Base-by-base conservation (phyloP, 1,140 invertebrate genomes). In the Triops cancriformis region DNA sequence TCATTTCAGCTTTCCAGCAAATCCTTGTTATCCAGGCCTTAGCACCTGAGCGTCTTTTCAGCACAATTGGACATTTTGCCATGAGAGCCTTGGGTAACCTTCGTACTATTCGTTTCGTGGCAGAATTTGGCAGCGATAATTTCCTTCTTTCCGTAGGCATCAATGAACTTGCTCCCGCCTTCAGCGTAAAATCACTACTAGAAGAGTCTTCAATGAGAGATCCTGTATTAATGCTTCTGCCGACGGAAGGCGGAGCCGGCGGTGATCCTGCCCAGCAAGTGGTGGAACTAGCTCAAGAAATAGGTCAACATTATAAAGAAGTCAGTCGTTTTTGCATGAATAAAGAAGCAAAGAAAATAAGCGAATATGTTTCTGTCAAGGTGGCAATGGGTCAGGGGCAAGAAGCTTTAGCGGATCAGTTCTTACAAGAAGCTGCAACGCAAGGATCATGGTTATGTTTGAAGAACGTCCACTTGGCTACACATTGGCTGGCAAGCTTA, bases 381-480 rank as follows among this genome's bases (percentile, higher is more conserved):
- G 87, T 93, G 76, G 90, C 92, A 14, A 87, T 93, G 84, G 91
- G 92, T 72, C 90, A 93, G 84, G 91, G 91, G 42, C 90, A 92
- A 83, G 87, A 89, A 75, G 89, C 90, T 81, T 82, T 86, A 10
- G 91, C 90, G 2, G 80, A 89, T 73, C 82, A 87, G 77, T 82
- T 86, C 64, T 81, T 93, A 1, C 85, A 87, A 79, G 82, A 86
- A 77, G 73, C 87, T 81, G 82, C 87, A 23, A 83, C 84, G 76
- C 85, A 87, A 78, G 92, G 92, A 4, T 85, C 88, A 23, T 95
- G 94, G 93, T 82, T 95, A 4, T 89, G 92, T 73, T 83, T 97
- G 41, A 96, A 95, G 84, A 98, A 98, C 85, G 86, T 97, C 0
- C 96, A 98, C 84, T 85, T 98, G 14, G 91, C 94, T 14, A 89